These are phyloP conservation scores for Hestina assimilis DNA, from an alignment of 1,140 invertebrate species.

Conservation along the genomic window DNA sequence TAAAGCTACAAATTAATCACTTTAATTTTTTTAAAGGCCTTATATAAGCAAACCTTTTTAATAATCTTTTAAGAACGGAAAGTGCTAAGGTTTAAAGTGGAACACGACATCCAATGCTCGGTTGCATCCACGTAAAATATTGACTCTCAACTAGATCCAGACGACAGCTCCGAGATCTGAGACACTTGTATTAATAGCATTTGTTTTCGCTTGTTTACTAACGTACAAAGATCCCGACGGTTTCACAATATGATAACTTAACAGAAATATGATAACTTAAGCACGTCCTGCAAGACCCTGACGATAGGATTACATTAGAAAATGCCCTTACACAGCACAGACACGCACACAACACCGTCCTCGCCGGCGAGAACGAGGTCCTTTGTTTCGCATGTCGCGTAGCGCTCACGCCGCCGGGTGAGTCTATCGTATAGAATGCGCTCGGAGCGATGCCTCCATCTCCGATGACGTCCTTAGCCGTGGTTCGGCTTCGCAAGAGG, in stretches of 20 bases:
- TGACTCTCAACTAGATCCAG: conserved; percentile 5
- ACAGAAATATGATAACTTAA: background rate
- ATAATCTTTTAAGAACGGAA: background rate
- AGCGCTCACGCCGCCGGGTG: too few relatives aligned
- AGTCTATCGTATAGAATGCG: too few relatives aligned
- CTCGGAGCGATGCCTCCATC: too few relatives aligned
- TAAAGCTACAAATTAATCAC: background rate
- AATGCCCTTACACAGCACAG: too few relatives aligned
- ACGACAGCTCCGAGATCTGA: background rate
- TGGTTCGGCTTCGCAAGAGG: too few relatives aligned
- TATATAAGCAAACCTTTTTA: background rate
- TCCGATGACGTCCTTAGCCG: too few relatives aligned
- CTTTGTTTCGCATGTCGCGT: too few relatives aligned
- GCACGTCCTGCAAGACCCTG: too few relatives aligned
- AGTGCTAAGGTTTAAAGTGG: background rate
- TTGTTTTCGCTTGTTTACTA: background rate
- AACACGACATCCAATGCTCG: background rate
- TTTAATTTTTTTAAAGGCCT: background rate
- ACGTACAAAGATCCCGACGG: background rate
- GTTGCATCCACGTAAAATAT: conserved; percentile 12
- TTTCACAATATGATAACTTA: background rate
- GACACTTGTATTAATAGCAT: background rate
- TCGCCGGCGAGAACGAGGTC: too few relatives aligned
- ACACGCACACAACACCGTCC: too few relatives aligned
- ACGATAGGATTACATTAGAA: background rate